A percentile compares a stretch with the other conserved stretches of the same genome.
phyloP scores from a whole-genome alignment of 2,113 vertebrate species.

The Antechinus flavipes region DNA sequence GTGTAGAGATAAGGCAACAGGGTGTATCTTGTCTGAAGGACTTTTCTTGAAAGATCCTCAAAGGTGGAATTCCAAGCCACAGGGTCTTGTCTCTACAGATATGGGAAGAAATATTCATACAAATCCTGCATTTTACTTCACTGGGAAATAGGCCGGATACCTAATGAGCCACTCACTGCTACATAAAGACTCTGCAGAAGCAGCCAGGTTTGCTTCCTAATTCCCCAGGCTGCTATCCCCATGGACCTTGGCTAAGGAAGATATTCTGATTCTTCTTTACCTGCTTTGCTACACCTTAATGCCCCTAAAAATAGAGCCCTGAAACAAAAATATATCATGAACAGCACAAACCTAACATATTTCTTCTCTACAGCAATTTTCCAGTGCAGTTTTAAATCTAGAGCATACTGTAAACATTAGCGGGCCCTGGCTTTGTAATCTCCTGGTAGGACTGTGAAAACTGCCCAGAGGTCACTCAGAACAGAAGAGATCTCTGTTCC shows the following conservation, averaged over 20 bases:
- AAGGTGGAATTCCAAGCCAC: conserved; percentile 87
- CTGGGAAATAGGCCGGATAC: not conserved
- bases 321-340: not conserved
- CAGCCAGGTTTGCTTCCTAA: not conserved
- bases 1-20: conserved; percentile 92
- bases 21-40: conserved; percentile 86
- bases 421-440: not conserved
- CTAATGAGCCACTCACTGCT: not conserved
- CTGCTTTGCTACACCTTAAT: not conserved
- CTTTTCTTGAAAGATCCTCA: conserved; percentile 73
- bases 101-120: not conserved
- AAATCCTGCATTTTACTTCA: not conserved
- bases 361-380: not conserved
- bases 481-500: not conserved
- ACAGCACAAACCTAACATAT: not conserved
- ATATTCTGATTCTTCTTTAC: not conserved
- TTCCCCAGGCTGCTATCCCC: not conserved
- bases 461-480: not conserved
- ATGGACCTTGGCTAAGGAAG: rapidly evolving
- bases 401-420: not conserved
- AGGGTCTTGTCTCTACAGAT: conserved; percentile 91
- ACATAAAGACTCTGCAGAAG: rapidly evolving
- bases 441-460: not conserved
- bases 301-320: not conserved
- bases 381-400: not conserved